Base-by-base conservation (phyloP, 1,140 invertebrate species). In the Centruroides sculpturatus region DNA sequence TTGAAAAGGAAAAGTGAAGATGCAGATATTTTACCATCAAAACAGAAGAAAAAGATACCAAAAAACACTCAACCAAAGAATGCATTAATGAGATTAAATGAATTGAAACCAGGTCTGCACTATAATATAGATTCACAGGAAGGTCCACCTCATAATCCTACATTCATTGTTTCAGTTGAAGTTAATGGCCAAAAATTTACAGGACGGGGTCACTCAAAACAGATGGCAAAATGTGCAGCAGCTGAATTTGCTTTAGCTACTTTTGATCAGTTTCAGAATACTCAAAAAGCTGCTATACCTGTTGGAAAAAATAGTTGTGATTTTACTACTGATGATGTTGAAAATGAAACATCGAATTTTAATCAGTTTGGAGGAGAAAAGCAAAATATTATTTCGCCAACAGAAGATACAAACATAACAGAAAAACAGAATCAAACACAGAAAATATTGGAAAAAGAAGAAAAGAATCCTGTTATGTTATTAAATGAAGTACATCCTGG, bases 401-500 rank as follows among this genome's bases (percentile, higher is more conserved):
- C 2, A 23, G 23, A 23, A 23, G 23, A 2, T 23, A 23, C 23
- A 23, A 23, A 23, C 23, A 23, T 8, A 41, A 5, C 41, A 41
- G 41, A 5, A 6, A 3, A 8, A 41, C 41, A 64, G 57, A 13
- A 52, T 11, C 35, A 61, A 46, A 35, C 59, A 34, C 59, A 64
- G 23, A 54, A 54, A 35, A 75, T 80, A 23, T 81, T 83, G 41
- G 41, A 41, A 41, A 8, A 6, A 41, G 41, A 41, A 41, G 41
- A 41, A 47, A 89, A 89, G 72, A 87, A 87, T 60, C 87, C 89
- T 1, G 86, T 92, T 0, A 89, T 90, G 77, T 74, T 88, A 10
- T 77, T 94, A 13, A 92, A 93, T 70, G 89, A 92, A 75, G 77
- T 89, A n/a, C 84, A 84, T 66, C 87, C 87, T 0, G 85, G 85